Percentiles rank a stretch among this genome's conserved stretches.
phyloP scores from a whole-genome alignment of 2,797 vertebrate genomes.

The Pampus argenteus region DNA sequence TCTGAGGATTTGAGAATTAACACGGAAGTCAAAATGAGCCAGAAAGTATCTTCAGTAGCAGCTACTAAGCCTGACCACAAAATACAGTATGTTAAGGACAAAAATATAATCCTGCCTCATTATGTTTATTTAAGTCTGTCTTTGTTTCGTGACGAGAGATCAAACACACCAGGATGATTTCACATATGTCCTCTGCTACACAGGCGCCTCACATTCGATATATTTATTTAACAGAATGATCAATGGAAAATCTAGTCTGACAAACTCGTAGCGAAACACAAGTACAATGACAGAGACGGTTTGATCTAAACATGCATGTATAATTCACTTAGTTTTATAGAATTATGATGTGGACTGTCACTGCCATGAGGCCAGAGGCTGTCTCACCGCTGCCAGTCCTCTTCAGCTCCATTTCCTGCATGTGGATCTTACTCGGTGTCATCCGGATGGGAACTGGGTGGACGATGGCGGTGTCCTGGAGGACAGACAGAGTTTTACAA shows the following conservation, averaged over 20 bases:
- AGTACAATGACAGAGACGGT: neutral
- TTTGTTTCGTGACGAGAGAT: conserved; percentile 2
- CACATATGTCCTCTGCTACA: neutral
- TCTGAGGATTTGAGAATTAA: conserved; percentile 78
- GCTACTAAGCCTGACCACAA: neutral
- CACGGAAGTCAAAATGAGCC: neutral
- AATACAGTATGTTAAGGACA: neutral
- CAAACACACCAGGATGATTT: neutral
- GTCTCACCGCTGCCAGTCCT: conserved; percentile 93
- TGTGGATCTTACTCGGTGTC: conserved; percentile 99
- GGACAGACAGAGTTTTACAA: conserved; percentile 17
- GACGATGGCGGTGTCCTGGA: conserved; percentile 97
- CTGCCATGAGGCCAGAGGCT: neutral
- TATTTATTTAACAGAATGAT: no score
- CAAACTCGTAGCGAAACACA: neutral
- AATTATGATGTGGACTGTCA: neutral
- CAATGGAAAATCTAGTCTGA: neutral
- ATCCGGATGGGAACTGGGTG: conserved; percentile 98
- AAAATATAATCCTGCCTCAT: conserved; percentile 1
- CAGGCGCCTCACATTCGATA: neutral
- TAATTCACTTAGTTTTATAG: neutral
- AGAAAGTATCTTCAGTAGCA: neutral
- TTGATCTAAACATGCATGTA: no score
- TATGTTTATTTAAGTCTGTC: conserved; percentile 24
- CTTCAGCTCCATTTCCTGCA: conserved; percentile 99